phyloP scores from a whole-genome alignment of 1,140 invertebrate species.

The Drosophila pruinosa region DNA sequence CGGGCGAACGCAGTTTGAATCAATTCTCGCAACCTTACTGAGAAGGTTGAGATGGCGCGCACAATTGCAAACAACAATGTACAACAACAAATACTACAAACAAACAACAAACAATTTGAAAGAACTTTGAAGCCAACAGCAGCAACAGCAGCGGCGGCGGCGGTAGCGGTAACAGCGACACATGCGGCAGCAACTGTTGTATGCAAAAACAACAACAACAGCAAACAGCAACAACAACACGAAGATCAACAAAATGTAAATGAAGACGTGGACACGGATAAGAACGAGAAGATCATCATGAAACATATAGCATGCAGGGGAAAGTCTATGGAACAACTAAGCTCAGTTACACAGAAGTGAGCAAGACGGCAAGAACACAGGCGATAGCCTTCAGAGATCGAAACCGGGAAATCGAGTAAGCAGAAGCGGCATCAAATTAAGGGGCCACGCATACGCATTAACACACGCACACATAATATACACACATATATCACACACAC shows the following conservation, averaged over 20 bases:
- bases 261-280: slow-evolving; percentile 8
- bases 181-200: slow-evolving; percentile 7
- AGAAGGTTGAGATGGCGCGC: slow-evolving; percentile 56
- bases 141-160: slow-evolving; percentile 36
- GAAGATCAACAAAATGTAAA: slow-evolving; percentile 9
- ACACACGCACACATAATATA: not conserved
- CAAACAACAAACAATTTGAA: slow-evolving; percentile 55
- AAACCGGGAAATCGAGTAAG: slow-evolving; percentile 6
- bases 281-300: not conserved
- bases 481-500: not conserved
- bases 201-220: slow-evolving; percentile 11
- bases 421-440: slow-evolving; percentile 18
- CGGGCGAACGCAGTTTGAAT: slow-evolving; percentile 71
- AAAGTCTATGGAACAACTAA: slow-evolving; percentile 12
- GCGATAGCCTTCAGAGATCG: not conserved
- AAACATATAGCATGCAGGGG: slow-evolving; percentile 4
- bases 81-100: slow-evolving; percentile 53
- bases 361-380: slow-evolving; percentile 6
- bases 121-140: slow-evolving; percentile 67
- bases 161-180: slow-evolving; percentile 26
- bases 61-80: slow-evolving; percentile 65
- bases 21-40: slow-evolving; percentile 82
- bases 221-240: not conserved
- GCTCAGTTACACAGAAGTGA: slow-evolving; percentile 24
- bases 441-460: slow-evolving; percentile 1